Evolutionary conservation across 2,888 invertebrate species (phyloP).

Genomic region (Fragum sueziense): DNA sequence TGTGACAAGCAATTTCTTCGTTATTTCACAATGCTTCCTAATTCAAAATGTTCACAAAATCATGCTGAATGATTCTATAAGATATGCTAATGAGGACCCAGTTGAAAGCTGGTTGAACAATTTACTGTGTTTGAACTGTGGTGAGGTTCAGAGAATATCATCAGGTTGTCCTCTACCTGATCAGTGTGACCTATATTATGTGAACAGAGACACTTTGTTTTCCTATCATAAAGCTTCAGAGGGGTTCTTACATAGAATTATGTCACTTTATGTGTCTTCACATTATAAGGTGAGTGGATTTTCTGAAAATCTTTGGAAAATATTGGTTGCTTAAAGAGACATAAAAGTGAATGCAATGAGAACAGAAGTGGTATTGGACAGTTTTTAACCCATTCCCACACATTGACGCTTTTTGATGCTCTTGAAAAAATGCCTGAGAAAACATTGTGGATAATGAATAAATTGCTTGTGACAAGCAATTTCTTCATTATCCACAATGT

Average conservation of each 20-base stretch:
- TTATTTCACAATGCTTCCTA: no score
- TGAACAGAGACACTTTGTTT: constrained; percentile 94
- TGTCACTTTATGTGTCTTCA: constrained; percentile 97
- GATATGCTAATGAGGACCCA: constrained; percentile 91
- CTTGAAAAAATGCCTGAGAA: no score
- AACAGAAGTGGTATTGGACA: no score
- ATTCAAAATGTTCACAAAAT: constrained; percentile 84
- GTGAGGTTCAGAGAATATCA: constrained; percentile 86
- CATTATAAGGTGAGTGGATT: constrained; percentile 97
- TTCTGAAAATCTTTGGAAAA: no score
- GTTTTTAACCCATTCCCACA: no score
- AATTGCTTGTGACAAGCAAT: no score
- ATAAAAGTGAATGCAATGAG: no score
- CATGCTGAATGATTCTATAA: constrained; percentile 95
- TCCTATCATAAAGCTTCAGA: constrained; percentile 94
- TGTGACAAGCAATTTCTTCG: no score
- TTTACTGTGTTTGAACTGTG: constrained; percentile 94
- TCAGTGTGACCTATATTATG: constrained; percentile 90
- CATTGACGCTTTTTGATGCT: no score
- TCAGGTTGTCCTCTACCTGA: constrained; percentile 95
- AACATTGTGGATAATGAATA: no score
- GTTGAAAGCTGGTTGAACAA: constrained; percentile 96
- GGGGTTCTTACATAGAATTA: constrained; percentile 94
- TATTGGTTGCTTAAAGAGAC: no score
- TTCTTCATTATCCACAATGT: no score